A percentile compares a stretch with the other conserved stretches of the same genome.
phyloP scores from a whole-genome alignment of 2,113 vertebrate species.

The Stercorarius parasiticus region DNA sequence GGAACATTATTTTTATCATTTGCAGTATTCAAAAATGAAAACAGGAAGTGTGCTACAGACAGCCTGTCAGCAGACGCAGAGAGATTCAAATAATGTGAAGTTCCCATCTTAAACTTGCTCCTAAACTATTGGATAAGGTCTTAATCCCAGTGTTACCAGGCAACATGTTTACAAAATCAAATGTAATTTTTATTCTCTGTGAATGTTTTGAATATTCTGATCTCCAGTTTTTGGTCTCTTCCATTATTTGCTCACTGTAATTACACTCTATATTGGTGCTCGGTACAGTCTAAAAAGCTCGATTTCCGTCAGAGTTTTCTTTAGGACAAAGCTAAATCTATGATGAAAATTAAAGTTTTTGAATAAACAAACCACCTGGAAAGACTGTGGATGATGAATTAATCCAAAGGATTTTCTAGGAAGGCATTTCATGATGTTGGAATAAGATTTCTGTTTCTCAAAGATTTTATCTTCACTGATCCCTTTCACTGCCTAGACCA shows the following conservation, averaged over 20 bases:
- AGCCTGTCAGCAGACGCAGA: background rate
- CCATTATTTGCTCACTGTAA: background rate
- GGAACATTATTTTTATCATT: background rate
- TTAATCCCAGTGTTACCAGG: background rate
- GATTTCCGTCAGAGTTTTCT: background rate
- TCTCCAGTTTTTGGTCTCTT: background rate
- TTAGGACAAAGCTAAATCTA: background rate
- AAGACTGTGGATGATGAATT: background rate
- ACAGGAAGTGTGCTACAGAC: background rate
- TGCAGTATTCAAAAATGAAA: background rate
- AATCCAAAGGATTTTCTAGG: background rate
- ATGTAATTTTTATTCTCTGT: background rate
- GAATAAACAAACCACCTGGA: background rate
- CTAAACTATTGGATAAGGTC: background rate
- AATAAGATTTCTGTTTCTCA: background rate
- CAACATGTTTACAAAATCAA: constrained; percentile 2
- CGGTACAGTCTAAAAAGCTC: background rate
- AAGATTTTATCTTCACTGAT: background rate
- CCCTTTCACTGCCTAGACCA: background rate
- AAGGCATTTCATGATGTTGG: background rate
- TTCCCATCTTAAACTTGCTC: background rate
- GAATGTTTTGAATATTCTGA: background rate
- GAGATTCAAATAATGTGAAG: background rate
- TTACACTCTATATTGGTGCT: background rate
- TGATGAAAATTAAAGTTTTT: background rate